Conservation (phyloP, 1,140 invertebrate species). For the Pogonognathellus flavescens region DNA sequence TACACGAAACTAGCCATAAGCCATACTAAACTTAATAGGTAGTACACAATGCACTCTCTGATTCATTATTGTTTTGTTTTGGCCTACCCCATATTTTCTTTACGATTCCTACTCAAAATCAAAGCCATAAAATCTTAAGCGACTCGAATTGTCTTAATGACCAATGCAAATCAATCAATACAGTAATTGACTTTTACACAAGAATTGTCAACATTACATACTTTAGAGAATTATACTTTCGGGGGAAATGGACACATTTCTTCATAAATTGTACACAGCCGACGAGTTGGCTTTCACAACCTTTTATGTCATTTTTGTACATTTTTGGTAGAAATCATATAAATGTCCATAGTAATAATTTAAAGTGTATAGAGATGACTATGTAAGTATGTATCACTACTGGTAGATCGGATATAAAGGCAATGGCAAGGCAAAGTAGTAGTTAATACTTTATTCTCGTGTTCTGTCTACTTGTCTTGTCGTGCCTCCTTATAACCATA, state of each 20-base stretch:
- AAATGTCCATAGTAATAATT: background rate
- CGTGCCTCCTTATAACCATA: slow-evolving; percentile 12
- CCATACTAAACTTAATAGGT: slow-evolving; percentile 36
- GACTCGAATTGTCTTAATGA: background rate
- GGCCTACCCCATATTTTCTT: slow-evolving; percentile 37
- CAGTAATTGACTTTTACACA: too few relatives aligned
- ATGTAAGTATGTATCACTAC: background rate
- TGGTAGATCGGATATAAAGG: background rate
- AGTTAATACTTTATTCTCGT: slow-evolving; percentile 22
- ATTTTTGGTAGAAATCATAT: background rate
- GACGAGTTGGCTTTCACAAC: background rate
- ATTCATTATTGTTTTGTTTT: slow-evolving; percentile 45
- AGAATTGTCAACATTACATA: too few relatives aligned
- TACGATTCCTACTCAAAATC: background rate
- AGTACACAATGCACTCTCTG: slow-evolving; percentile 22
- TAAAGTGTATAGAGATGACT: too few relatives aligned
- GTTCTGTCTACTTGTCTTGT: slow-evolving; percentile 21
- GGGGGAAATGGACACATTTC: too few relatives aligned
- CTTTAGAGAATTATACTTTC: too few relatives aligned
- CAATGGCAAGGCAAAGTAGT: background rate
- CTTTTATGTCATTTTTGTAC: too few relatives aligned
- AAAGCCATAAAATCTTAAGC: slow-evolving; percentile 11
- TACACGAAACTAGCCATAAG: slow-evolving; percentile 28
- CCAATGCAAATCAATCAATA: too few relatives aligned
- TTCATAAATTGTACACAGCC: too few relatives aligned